Base-by-base conservation (phyloP, 2,888 invertebrate genomes). In the Troides aeacus region DNA sequence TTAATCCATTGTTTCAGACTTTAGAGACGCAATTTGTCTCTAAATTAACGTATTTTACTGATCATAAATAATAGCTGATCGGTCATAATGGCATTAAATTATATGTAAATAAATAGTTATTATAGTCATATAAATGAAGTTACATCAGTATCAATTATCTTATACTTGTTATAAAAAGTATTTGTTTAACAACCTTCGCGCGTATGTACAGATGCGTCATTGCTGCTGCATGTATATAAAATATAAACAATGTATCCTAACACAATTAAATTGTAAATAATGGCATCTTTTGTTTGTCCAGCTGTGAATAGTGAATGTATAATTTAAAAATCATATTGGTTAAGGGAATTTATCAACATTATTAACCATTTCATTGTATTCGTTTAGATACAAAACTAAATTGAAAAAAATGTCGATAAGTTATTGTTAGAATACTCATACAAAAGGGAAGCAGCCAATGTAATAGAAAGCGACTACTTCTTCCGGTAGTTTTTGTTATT, bases 401-500 rank as follows among this genome's bases (percentile, higher is more conserved):
- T 15, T 50, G 5, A 1, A 50, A 17, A 50, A 50, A 50, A 50
- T 39, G 39, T 39, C 10, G 39, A 3, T 39, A 18, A n/a, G 57
- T 6, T 57, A 21, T 57, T 57, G 21, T 21, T 21, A 57, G n/a
- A 21, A 3, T 21, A 57, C n/a, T 7, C 1, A 39, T 39, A 61
- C 36, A 39, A 56, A 50, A 63, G 30, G 59, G 63, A 63, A 68
- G 36, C 23, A 30, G 42, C 21, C 23, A 64, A 64, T 65, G 56
- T 61, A 57, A 64, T 58, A 58, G 65, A 69, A 69, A 69, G 50
- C 58, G 62, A 62, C 57, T 61, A 21, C 42, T 62, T 46, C 69
- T 69, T 69, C 69, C 69, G 69, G 58, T 62, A 30, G 57, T 57
- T 46, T 30, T 69, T 69, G 61, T 39, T 50, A 62, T 69, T 58